Base-by-base conservation (phyloP, 2,888 invertebrate genomes). In the Caenorhabditis zanzibari region DNA sequence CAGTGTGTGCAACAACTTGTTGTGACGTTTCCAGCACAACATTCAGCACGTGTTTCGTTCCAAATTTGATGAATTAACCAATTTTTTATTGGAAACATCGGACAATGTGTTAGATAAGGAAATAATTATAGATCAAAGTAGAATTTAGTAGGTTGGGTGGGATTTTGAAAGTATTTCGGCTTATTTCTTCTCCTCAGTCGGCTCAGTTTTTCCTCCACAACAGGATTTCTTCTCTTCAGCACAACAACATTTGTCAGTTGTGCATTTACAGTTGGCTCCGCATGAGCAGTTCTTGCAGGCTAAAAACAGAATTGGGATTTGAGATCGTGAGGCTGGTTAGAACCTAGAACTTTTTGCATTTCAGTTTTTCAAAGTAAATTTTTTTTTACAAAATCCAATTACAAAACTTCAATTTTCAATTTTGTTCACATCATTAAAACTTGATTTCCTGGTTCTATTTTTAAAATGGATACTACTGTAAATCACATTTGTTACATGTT, bases 221-320 rank as follows among this genome's bases (percentile, higher is more conserved):
- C 77, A 77, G 26, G 77, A 77, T 41, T 77, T 77, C 63, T 77
- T 69, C 38, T 69, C 63, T 41, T 77, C 77, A 16, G 10, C 77
- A 35, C 77, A 77, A 22, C 77, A 77, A 56, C 77, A 77, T 52
- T 77, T 77, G n/a, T 77, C 77, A 7, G 52, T 35, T 19, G 69
- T 71, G 47, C 77, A 77, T 22, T 71, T 61, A 32, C 77, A 77
- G 38, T 61, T 77, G 22, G 26, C 77, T 28, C 77, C 77, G 58
- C 77, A 77, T 28, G 77, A 77, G 28, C 77, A 77, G 54, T 77
- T 77, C 19, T 77, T 77, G 63, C 77, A 77, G 28, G 77, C 77
- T 77, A 32, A 61, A 77, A 77, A 10, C 6, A 58, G 14, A 54
- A 28, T 28, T 16, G 28, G 1, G 10, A 14, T 14, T 56, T 28